These are phyloP conservation scores for Cassiopea andromeda DNA, from an alignment of 30 jellyfish, hydroid and myxozoan species.

Conservation along the genomic window DNA sequence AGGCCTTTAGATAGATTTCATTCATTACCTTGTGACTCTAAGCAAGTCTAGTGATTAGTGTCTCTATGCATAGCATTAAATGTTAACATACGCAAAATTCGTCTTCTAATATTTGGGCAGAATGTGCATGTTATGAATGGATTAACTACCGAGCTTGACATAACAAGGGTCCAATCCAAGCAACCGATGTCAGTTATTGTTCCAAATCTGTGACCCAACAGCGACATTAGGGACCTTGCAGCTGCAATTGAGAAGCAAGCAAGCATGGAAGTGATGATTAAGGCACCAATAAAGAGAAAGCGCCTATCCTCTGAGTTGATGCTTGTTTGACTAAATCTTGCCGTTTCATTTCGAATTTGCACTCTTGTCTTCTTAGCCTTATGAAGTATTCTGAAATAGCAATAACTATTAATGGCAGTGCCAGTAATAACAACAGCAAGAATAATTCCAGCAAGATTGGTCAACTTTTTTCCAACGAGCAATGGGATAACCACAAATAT, in stretches of 20 bases:
- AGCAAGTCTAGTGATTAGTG: not conserved
- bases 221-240: not conserved
- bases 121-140: constrained; percentile 18
- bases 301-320: not conserved
- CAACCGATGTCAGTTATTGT: not conserved
- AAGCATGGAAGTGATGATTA: constrained; percentile 5
- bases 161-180: constrained; percentile 6
- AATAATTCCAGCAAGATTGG: not conserved
- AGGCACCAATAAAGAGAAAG: constrained; percentile 3
- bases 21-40: no score
- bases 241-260: not conserved
- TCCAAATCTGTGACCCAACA: not conserved
- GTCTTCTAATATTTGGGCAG: not conserved
- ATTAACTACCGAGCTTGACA: not conserved
- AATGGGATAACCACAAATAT: not conserved
- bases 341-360: not conserved
- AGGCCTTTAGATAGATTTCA: no score
- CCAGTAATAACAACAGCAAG: not conserved
- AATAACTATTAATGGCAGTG: not conserved
- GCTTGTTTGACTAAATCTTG: not conserved
- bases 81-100: not conserved
- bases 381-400: not conserved
- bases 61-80: not conserved
- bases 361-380: not conserved
- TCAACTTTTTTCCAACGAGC: not conserved